These are phyloP conservation scores for Rhabdomys pumilio DNA, from an alignment of 2,797 vertebrate species.

Conservation along the genomic window DNA sequence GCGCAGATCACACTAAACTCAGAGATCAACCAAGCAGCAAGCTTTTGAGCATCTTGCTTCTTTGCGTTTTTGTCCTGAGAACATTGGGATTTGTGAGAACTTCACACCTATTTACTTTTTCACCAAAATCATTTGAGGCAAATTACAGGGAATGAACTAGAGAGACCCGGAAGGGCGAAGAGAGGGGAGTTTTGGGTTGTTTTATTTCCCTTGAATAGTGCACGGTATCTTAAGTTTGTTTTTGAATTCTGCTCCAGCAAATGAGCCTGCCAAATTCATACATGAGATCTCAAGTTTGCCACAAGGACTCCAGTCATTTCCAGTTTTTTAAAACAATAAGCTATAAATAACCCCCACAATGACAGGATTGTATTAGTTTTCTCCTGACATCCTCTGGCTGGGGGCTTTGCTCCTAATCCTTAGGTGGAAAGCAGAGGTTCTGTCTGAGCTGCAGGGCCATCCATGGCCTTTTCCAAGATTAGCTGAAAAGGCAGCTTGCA, in stretches of 20 bases:
- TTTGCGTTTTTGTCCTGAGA: conserved; percentile 51
- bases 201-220: neutral
- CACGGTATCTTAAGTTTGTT: conserved; percentile 43
- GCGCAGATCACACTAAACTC: conserved; percentile 20
- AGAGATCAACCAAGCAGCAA: conserved; percentile 29
- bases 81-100: neutral
- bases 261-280: conserved; percentile 63
- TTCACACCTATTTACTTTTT: conserved; percentile 42
- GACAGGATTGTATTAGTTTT: conserved; percentile 83
- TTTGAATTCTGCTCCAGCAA: conserved; percentile 52
- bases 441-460: conserved; percentile 60
- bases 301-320: conserved; percentile 59
- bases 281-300: conserved; percentile 49
- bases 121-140: neutral
- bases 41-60: conserved; percentile 41
- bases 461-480: conserved; percentile 72
- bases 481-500: conserved; percentile 57
- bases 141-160: conserved; percentile 13
- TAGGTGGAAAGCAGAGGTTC: conserved; percentile 63
- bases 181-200: neutral
- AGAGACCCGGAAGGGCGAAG: neutral
- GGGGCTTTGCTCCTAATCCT: conserved; percentile 64
- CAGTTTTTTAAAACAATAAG: conserved; percentile 80
- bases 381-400: conserved; percentile 60
- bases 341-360: conserved; percentile 84